Conservation (phyloP, 2,113 vertebrate genomes). For the Oceanodroma tethys region DNA sequence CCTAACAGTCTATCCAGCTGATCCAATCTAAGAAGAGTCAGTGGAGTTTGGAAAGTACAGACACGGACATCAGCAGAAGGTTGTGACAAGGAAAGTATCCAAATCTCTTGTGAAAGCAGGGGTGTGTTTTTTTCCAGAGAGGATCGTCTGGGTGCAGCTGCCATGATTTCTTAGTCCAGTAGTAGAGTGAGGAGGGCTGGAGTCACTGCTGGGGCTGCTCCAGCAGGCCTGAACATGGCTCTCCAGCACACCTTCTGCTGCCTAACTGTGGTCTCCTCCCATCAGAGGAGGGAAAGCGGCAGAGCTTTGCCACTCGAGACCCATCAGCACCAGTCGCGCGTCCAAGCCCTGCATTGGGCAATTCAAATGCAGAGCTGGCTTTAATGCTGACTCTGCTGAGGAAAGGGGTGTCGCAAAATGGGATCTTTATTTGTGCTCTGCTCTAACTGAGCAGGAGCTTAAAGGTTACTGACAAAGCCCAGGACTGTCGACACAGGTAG, state of each 20-base stretch:
- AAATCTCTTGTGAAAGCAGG: background rate
- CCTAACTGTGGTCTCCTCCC: background rate
- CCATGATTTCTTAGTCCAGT: background rate
- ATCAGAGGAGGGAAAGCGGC: background rate
- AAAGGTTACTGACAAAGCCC: background rate
- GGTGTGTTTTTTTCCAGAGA: background rate
- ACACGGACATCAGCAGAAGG: background rate
- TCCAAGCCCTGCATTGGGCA: background rate
- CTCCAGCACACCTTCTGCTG: background rate
- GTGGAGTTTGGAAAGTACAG: background rate
- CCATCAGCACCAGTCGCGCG: background rate
- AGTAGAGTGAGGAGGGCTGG: background rate
- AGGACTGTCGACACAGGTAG: accelerated
- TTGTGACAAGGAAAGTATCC: background rate
- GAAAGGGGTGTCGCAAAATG: background rate
- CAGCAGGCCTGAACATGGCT: background rate
- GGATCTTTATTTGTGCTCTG: background rate
- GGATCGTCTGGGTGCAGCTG: background rate
- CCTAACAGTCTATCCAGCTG: background rate
- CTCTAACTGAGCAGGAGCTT: background rate
- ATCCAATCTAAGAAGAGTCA: background rate
- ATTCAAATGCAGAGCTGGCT: background rate
- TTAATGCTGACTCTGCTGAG: background rate
- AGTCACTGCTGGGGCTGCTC: background rate
- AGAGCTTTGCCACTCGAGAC: background rate